phyloP scores from a whole-genome alignment of 2,113 vertebrate species.

The Myrmophylax atrothorax region DNA sequence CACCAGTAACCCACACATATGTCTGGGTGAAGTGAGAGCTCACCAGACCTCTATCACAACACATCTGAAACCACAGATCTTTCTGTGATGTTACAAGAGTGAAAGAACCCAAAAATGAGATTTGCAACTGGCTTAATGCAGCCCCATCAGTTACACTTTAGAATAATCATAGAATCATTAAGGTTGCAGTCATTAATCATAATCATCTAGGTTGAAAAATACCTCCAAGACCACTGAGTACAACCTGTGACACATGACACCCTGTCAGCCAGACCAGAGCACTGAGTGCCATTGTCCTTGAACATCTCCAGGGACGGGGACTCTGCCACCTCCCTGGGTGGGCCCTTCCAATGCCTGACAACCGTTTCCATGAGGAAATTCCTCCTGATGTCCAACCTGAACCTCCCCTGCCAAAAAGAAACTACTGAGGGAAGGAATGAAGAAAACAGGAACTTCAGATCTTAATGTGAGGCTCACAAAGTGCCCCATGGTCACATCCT shows the following conservation, averaged over 20 bases:
- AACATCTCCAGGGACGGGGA: neutral
- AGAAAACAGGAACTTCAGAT: neutral
- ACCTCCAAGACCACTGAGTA: neutral
- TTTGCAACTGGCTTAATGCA: neutral
- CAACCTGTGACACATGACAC: neutral
- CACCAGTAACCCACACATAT: neutral
- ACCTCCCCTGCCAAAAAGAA: neutral
- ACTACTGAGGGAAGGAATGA: neutral
- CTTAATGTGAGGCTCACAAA: neutral
- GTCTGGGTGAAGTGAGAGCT: too few relatives aligned
- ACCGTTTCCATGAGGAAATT: neutral
- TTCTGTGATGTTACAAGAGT: neutral
- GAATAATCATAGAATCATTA: neutral
- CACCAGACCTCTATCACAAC: neutral
- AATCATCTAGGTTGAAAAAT: neutral
- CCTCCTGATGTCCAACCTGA: neutral
- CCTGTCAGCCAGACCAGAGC: neutral
- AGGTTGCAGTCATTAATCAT: neutral
- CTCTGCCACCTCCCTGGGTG: neutral
- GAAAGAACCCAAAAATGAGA: neutral
- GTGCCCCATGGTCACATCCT: neutral
- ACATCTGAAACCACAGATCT: accelerated
- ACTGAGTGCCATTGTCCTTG: accelerated
- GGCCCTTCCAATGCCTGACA: neutral
- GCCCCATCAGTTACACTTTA: neutral